These are phyloP conservation scores for Liposcelis brunnea DNA, from an alignment of 2,888 invertebrate species.

Conservation along the genomic window DNA sequence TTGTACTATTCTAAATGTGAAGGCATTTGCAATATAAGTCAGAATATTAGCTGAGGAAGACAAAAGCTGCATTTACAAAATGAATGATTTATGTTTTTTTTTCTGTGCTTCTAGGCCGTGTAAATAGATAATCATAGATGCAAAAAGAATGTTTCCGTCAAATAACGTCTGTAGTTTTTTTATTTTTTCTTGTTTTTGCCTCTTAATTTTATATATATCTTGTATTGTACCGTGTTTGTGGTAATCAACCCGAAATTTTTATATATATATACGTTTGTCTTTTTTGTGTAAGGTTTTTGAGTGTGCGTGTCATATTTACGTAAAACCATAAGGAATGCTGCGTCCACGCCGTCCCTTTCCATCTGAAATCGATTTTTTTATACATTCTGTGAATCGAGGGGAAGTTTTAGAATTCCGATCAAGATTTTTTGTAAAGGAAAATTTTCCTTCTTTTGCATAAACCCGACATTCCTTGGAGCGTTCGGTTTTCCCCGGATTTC, in stretches of 20 bases:
- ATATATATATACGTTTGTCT: too few relatives aligned
- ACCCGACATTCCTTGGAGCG: too few relatives aligned
- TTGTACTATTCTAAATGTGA: slow-evolving; percentile 8
- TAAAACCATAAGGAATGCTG: too few relatives aligned
- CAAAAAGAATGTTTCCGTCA: slow-evolving; percentile 9
- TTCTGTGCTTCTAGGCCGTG: slow-evolving; percentile 8
- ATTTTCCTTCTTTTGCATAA: background rate
- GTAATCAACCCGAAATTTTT: too few relatives aligned
- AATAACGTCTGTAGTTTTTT: slow-evolving; percentile 11
- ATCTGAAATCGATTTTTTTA: too few relatives aligned
- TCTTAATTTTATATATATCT: slow-evolving; percentile 7
- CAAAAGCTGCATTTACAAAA: background rate
- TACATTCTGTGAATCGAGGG: too few relatives aligned
- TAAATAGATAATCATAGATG: background rate
- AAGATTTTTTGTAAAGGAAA: background rate
- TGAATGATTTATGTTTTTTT: background rate
- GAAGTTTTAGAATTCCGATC: background rate
- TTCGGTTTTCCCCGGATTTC: too few relatives aligned
- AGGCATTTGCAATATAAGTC: slow-evolving; percentile 3
- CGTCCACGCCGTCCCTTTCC: too few relatives aligned
- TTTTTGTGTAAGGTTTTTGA: too few relatives aligned
- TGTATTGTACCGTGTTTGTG: slow-evolving; percentile 1
- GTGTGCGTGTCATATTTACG: too few relatives aligned
- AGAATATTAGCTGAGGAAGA: too few relatives aligned
- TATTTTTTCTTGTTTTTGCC: slow-evolving; percentile 11